A percentile compares a stretch with the other conserved stretches of the same genome.
Conservation (phyloP, 2,113 vertebrate genomes). For the Heterocephalus glaber region DNA sequence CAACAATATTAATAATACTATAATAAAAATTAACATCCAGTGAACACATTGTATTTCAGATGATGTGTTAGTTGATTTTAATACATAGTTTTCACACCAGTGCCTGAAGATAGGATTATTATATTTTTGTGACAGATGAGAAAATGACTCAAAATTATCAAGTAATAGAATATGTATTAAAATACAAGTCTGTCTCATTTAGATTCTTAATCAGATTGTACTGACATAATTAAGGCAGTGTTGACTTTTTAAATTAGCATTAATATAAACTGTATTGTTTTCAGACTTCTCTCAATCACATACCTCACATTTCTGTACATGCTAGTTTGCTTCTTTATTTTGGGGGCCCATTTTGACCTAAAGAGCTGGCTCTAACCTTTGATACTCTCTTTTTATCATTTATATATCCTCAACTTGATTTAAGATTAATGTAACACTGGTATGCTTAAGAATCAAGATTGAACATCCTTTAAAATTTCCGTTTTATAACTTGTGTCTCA, state of each 20-base stretch:
- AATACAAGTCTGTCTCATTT: background rate
- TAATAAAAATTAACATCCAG: background rate
- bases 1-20: background rate
- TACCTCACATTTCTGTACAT: background rate
- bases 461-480: background rate
- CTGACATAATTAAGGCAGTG: background rate
- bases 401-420: background rate
- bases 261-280: background rate
- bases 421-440: background rate
- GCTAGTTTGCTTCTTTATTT: background rate
- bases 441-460: background rate
- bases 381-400: background rate
- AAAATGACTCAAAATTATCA: constrained; percentile 25
- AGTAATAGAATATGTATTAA: background rate
- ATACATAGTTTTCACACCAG: background rate
- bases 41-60: background rate
- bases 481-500: background rate
- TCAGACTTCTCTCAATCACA: background rate
- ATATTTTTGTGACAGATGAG: background rate
- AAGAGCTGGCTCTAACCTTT: background rate
- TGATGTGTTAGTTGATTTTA: background rate
- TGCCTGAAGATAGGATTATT: background rate
- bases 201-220: background rate
- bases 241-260: background rate
- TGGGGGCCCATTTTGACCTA: background rate